Base-by-base conservation (phyloP, 92 coral and sea anemone species). In the Actinernus sp. region DNA sequence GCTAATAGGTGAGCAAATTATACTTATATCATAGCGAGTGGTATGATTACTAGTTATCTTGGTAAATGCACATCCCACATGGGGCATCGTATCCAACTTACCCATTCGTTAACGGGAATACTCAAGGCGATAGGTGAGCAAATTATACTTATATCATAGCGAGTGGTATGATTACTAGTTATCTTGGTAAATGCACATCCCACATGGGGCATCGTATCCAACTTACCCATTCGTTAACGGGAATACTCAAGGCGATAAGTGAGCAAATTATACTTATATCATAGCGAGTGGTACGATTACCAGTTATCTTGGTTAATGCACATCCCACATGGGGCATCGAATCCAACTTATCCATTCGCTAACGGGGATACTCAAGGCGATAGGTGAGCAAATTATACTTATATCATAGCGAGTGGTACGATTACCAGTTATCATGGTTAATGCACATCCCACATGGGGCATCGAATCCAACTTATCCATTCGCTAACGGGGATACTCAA, bases 381-480 rank as follows among this genome's bases (percentile, higher is more conserved):
- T 23, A 45, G 52, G 52, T n/a, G n/a, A n/a, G n/a, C n/a, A n/a
- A n/a, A n/a, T n/a, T n/a, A n/a, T n/a, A n/a, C n/a, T n/a, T n/a
- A n/a, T n/a, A n/a, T n/a, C n/a, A n/a, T n/a, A n/a, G n/a, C n/a
- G n/a, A n/a, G n/a, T n/a, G n/a, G n/a, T n/a, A n/a, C n/a, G n/a
- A n/a, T n/a, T n/a, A n/a, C n/a, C n/a, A n/a, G n/a, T n/a, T n/a
- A n/a, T n/a, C n/a, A n/a, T n/a, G n/a, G n/a, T n/a, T n/a, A 10
- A 51, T 85, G 8, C 77, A 61, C 8, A 61, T 84, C 0, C 84
- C 85, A 0, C 89, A 75, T 16, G 84, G 89, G 11, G 24, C 60
- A 2, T 55, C 69, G 24, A 76, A 65, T 0, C 65, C 85, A 1
- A 70, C 50, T 10, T 70, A 70, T 41, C 67, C 65, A 26, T 70